Evolutionary conservation across 2,113 vertebrate species (phyloP), one percentile per base, ranked within the genome.

Genomic region (Dasyurus viverrinus): DNA sequence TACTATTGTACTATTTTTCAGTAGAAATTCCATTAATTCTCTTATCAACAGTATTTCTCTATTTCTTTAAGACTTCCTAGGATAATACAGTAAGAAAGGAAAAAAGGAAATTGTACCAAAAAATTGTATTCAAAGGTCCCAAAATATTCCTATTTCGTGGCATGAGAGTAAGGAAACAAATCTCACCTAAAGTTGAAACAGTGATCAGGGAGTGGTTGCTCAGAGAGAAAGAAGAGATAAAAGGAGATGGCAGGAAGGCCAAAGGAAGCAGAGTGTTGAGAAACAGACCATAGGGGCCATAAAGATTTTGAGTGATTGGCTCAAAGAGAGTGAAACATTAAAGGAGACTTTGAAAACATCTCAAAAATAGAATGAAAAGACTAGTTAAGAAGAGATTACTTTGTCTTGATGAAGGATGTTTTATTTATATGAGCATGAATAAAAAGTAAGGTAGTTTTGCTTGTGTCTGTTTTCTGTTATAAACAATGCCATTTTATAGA

Each of bases 341-440:
- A 95, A 97, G 91, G n/a, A 3, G 4, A 55, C 96, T 97, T 97
- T 95, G 97, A 95, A 95, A 95, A 76, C 53, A 84, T 92, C 96
- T 96, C 96, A 95, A 54, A 96, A 26, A 1, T 89, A 26, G 50
- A 92, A 91, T 0, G 11, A 89, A 91, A 90, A 90, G 92, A 90
- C 91, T 93, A 76, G 95, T 94, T 96, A 96, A 90, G 30, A 0
- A 19, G 90, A 55, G 60, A 92, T 96, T 89, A 89, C 96, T 93
- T 94, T 95, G 90, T 93, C 68, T 94, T 60, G 54, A 91, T 68
- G 91, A 96, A 93, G 89, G 55, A 48, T 94, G 95, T 95, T 96
- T 95, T 95, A 97, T 97, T 93, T 50, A 19, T 96, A 94, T 19
- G 92, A 93, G 55, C 48, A 93, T 60, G 55, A 89, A 92, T 60